Evolutionary conservation across 2,888 invertebrate genomes (phyloP).

Genomic region (Atethmia centrago): DNA sequence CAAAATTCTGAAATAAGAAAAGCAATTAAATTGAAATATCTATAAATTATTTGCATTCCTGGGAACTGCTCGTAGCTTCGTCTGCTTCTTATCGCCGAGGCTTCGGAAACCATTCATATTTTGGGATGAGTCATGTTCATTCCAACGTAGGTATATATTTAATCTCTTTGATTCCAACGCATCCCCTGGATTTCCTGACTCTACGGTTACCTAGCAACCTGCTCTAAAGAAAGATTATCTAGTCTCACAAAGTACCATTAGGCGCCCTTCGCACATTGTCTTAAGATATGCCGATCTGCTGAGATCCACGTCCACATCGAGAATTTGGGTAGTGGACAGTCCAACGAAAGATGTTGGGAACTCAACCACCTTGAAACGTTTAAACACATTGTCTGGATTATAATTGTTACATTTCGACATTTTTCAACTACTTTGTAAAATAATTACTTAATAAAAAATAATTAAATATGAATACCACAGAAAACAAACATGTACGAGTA

Average conservation of each 20-base stretch:
- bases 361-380: constrained; percentile 82
- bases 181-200: background rate
- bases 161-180: too few relatives aligned
- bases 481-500: background rate
- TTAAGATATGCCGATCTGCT: constrained; percentile 81
- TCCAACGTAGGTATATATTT: too few relatives aligned
- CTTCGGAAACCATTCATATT: background rate
- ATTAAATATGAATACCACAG: background rate
- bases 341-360: constrained; percentile 84
- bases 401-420: constrained; percentile 73
- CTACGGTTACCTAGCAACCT: background rate
- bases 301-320: constrained; percentile 81
- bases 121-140: background rate
- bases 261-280: constrained; percentile 78
- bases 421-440: constrained; percentile 19
- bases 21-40: background rate
- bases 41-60: background rate
- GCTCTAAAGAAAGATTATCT: background rate
- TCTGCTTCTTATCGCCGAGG: background rate
- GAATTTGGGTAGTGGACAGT: constrained; percentile 74
- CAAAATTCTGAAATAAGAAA: constrained; percentile 79
- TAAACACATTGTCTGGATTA: constrained; percentile 81
- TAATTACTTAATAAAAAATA: background rate
- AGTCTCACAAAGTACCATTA: constrained; percentile 76
- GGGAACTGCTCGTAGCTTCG: background rate